phyloP scores from a whole-genome alignment of 2,113 vertebrate genomes.

The Petrocephalus zakoni region DNA sequence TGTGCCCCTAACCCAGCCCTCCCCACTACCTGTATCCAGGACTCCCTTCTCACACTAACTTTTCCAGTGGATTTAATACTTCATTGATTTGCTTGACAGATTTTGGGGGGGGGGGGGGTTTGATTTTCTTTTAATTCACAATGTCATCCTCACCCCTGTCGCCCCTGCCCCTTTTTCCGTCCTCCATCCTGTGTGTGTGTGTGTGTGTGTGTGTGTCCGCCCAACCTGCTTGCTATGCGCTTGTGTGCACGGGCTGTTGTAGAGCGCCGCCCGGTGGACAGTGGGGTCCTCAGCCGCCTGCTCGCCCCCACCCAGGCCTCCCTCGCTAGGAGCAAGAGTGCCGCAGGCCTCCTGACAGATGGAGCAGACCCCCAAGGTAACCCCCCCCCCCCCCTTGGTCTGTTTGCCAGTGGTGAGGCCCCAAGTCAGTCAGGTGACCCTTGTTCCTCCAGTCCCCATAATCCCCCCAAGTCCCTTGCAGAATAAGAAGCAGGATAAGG shows the following conservation, averaged over 20 bases:
- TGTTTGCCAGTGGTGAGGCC: background rate
- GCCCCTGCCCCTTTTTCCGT: slow-evolving; percentile 31
- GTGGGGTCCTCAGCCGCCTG: slow-evolving; percentile 77
- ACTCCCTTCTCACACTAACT: slow-evolving; percentile 40
- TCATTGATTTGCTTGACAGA: slow-evolving; percentile 4
- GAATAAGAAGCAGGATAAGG: background rate
- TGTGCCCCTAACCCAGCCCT: background rate
- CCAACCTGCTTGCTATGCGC: slow-evolving; percentile 36
- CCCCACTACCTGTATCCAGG: background rate
- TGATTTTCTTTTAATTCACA: slow-evolving; percentile 49
- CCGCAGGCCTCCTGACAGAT: slow-evolving; percentile 72
- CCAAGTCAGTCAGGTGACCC: background rate
- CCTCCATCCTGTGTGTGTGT: slow-evolving; percentile 38
- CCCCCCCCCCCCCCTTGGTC: slow-evolving; percentile 36
- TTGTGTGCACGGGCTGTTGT: slow-evolving; percentile 32
- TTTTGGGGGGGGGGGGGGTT: no score
- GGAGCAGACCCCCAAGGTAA: slow-evolving; percentile 83
- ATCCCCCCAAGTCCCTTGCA: background rate
- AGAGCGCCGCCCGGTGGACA: slow-evolving; percentile 68
- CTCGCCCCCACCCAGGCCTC: slow-evolving; percentile 84
- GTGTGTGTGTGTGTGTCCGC: slow-evolving; percentile 34
- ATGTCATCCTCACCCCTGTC: slow-evolving; percentile 47
- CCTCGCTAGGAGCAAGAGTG: slow-evolving; percentile 89
- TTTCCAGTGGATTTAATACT: slow-evolving; percentile 39
- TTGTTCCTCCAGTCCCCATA: background rate